Conservation (phyloP, 2,888 invertebrate genomes). For the Agonopterix heracliana region DNA sequence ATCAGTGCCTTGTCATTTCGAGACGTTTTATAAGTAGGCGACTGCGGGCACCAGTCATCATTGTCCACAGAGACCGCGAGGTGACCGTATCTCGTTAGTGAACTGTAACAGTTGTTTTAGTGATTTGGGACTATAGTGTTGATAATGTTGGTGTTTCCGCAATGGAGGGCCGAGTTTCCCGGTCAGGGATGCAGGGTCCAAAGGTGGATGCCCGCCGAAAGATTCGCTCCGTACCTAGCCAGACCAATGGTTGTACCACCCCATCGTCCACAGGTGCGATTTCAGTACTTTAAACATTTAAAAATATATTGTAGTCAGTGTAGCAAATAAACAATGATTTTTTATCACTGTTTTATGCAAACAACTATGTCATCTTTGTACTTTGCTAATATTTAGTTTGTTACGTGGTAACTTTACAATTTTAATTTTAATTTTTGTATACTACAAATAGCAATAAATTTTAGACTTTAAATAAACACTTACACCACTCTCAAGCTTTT, state of each 20-base stretch:
- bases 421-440: no score
- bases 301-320: background rate
- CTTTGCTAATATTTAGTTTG: no score
- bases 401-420: no score
- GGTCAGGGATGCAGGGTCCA: slow-evolving; percentile 38
- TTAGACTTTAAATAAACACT: no score
- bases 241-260: slow-evolving; percentile 45
- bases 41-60: slow-evolving; percentile 47
- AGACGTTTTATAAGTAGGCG: slow-evolving; percentile 70
- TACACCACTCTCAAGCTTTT: background rate
- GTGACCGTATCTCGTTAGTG: slow-evolving; percentile 33
- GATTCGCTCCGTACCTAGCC: slow-evolving; percentile 64
- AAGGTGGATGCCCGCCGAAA: slow-evolving; percentile 63
- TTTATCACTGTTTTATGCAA: no score
- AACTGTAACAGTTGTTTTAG: slow-evolving; percentile 13
- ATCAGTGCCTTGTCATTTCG: slow-evolving; percentile 60
- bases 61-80: slow-evolving; percentile 51
- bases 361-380: background rate
- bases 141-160: slow-evolving; percentile 68
- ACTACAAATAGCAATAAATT: no score
- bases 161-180: slow-evolving; percentile 54
- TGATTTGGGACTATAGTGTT: slow-evolving; percentile 14
- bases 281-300: background rate
- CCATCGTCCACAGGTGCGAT: slow-evolving; percentile 56
- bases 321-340: no score